A percentile compares a stretch with the other conserved stretches of the same genome.
phyloP scores from a whole-genome alignment of 2,888 invertebrate genomes.

The Drosophila rubida region DNA sequence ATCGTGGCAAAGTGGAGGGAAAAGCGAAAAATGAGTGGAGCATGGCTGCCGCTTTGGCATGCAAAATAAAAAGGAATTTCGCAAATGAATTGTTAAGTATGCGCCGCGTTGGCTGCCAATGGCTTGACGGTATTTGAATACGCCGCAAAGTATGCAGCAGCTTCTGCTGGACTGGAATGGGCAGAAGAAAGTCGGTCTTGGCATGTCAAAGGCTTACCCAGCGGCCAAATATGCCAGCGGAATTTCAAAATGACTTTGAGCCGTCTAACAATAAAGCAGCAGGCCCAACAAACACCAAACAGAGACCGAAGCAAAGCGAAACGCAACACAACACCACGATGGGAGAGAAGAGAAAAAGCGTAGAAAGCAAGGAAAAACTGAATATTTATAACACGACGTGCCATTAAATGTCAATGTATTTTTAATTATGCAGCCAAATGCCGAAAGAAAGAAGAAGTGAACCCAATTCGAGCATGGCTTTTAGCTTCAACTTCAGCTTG shows the following conservation, averaged over 20 bases:
- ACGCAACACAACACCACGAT: constrained; percentile 1
- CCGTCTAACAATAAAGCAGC: constrained; percentile 41
- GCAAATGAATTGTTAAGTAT: constrained; percentile 74
- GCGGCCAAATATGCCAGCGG: constrained; percentile 60
- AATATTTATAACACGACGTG: constrained; percentile 71
- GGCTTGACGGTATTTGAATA: constrained; percentile 47
- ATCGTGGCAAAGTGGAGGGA: constrained; percentile 3
- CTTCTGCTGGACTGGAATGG: background rate
- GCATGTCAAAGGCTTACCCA: constrained; percentile 65
- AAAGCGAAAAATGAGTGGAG: background rate
- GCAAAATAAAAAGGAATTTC: constrained; percentile 72
- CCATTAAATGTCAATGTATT: constrained; percentile 77
- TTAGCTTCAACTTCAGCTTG: constrained; percentile 21
- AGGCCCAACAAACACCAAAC: constrained; percentile 11
- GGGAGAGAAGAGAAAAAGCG: constrained; percentile 15
- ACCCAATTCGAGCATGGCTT: constrained; percentile 48
- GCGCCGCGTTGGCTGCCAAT: constrained; percentile 52
- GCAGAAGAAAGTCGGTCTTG: constrained; percentile 6
- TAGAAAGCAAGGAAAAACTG: too few species aligned
- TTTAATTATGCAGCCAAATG: constrained; percentile 73
- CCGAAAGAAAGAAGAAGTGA: constrained; percentile 31
- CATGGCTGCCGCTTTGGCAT: constrained; percentile 47
- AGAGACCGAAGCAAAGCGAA: constrained; percentile 11
- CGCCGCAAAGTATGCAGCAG: constrained; percentile 56
- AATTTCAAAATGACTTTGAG: constrained; percentile 67